A percentile compares a stretch with the other conserved stretches of the same genome.
Evolutionary conservation across 2,888 invertebrate genomes (phyloP).

Genomic region (Mamestra brassicae): DNA sequence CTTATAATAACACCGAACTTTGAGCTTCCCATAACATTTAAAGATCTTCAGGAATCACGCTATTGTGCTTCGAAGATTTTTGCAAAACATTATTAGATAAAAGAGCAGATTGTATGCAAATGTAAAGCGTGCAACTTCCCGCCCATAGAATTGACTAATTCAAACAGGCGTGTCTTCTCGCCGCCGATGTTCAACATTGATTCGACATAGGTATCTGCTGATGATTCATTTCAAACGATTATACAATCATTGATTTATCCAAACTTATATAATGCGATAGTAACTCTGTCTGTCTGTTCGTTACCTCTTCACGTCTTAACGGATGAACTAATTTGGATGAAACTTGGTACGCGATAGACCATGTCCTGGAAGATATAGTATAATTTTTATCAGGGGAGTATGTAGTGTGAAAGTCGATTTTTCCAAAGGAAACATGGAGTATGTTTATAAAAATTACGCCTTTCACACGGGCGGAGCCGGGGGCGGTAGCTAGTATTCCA

Average conservation of each 20-base stretch:
- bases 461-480: too few species aligned
- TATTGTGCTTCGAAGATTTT: conserved; percentile 42
- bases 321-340: too few species aligned
- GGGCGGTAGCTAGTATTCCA: not conserved
- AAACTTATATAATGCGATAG: too few species aligned
- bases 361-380: too few species aligned
- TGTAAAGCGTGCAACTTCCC: conserved; percentile 66
- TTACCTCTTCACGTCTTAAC: too few species aligned
- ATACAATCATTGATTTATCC: not conserved
- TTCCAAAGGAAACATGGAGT: too few species aligned
- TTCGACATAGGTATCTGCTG: conserved; percentile 21
- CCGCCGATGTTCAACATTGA: conserved; percentile 39
- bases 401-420: too few species aligned
- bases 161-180: conserved; percentile 61
- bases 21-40: conserved; percentile 21
- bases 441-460: too few species aligned
- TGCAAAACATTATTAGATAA: conserved; percentile 45
- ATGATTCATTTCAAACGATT: conserved; percentile 24
- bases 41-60: conserved; percentile 16
- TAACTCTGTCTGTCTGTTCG: too few species aligned
- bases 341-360: too few species aligned
- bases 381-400: too few species aligned
- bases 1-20: not conserved
- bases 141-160: conserved; percentile 70
- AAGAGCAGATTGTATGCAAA: conserved; percentile 69